Percentiles rank a stretch among this genome's conserved stretches.
Conservation (phyloP, 2,888 invertebrate species). For the Diogma glabrata region DNA sequence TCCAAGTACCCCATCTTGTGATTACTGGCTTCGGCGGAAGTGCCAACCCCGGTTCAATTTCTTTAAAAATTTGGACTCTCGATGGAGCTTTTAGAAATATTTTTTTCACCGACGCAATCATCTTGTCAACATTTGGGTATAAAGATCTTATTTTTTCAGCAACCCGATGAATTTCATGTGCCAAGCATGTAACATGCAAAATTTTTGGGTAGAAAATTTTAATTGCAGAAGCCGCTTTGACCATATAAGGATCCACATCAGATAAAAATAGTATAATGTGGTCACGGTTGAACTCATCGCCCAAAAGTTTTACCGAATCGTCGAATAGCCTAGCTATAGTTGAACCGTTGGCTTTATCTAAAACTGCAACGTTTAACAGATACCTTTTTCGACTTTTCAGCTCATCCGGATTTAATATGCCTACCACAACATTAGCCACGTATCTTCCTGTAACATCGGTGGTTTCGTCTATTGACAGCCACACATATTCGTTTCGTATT, state of each 20-base stretch:
- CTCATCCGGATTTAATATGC: background rate
- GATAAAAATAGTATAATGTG: slow-evolving; percentile 5
- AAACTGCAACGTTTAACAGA: background rate
- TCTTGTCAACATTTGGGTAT: slow-evolving; percentile 21
- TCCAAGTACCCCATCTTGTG: slow-evolving; percentile 26
- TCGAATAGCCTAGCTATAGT: slow-evolving; percentile 1
- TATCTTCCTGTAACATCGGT: background rate
- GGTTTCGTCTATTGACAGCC: no score
- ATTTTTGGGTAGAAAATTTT: slow-evolving; percentile 23
- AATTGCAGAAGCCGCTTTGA: slow-evolving; percentile 20
- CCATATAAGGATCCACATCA: slow-evolving; percentile 20
- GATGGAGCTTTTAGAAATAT: slow-evolving; percentile 25
- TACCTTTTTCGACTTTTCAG: background rate
- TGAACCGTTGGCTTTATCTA: slow-evolving; percentile 11
- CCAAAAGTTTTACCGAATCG: background rate
- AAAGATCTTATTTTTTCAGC: slow-evolving; percentile 21
- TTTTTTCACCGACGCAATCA: slow-evolving; percentile 23
- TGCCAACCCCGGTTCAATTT: slow-evolving; percentile 19
- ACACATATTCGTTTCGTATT: background rate
- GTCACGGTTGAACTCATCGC: background rate
- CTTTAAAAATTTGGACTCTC: slow-evolving; percentile 22
- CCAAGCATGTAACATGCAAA: slow-evolving; percentile 24
- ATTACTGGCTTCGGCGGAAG: slow-evolving; percentile 26
- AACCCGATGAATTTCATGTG: slow-evolving; percentile 24
- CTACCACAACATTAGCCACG: background rate